Conservation (phyloP, 2,113 vertebrate species). For the Lanius collurio region DNA sequence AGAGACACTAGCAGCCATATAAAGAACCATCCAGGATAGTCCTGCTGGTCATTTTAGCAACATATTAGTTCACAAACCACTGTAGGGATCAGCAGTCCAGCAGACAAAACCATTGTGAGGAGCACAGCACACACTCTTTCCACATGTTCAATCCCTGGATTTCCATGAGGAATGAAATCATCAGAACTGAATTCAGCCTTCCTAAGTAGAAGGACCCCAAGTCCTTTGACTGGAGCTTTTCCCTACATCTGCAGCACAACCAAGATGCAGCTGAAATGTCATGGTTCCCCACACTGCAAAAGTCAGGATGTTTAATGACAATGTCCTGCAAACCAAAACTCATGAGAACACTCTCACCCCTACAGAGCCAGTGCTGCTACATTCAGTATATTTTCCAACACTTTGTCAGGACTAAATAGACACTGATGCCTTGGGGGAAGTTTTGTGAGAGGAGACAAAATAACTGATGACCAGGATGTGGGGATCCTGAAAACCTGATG, state of each 20-base stretch:
- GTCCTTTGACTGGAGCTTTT: not conserved
- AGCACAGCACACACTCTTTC: not conserved
- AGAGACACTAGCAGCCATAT: slow-evolving; percentile 13
- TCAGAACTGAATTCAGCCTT: not conserved
- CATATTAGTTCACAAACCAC: not conserved
- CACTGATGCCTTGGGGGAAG: not conserved
- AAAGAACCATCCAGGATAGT: not conserved
- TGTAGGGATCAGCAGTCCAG: not conserved
- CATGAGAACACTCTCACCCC: not conserved
- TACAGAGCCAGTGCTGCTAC: not conserved
- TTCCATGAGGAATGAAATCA: not conserved
- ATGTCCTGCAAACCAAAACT: not conserved
- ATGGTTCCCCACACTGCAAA: not conserved
- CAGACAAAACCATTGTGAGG: not conserved
- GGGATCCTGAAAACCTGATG: not conserved
- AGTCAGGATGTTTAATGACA: not conserved
- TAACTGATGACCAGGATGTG: not conserved
- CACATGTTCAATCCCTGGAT: not conserved
- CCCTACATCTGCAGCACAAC: not conserved
- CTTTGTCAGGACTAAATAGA: not conserved
- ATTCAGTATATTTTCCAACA: not conserved
- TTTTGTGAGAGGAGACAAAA: not conserved
- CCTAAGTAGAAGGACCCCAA: not conserved
- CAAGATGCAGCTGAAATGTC: not conserved
- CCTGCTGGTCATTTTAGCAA: not conserved